Base-by-base conservation (phyloP, 2,113 vertebrate species). In the Arvicanthis niloticus region DNA sequence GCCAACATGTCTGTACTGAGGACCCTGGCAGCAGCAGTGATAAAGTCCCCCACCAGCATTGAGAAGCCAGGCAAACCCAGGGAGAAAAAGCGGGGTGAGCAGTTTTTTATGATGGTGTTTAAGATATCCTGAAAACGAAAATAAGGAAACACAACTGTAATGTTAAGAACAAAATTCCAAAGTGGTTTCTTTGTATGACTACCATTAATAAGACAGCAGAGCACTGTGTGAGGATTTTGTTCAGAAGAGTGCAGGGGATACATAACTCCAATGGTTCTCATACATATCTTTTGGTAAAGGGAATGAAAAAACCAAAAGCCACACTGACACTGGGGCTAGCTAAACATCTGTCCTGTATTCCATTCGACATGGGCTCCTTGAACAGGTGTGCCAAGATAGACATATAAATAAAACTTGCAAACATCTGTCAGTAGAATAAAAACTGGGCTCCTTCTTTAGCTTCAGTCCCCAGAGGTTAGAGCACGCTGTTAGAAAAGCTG, bases 41-140 rank as follows among this genome's bases (percentile, higher is more conserved):
- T 99, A 98, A 99, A 99, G 98, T 99, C 99, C 94, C 99, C 98
- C 5, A 99, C 96, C 91, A 99, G 98, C 99, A 99, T 99, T 0
- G 99, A 99, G 98, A 99, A 99, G 88, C 99, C 99, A 7, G 99
- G 99, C 90, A 99, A 98, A 65, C 99, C 99, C 95, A 99, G 98
- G 98, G 99, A 99, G 98, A 99, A 99, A 98, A 99, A 99, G 37
- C 99, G 99, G 0, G 99, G 99, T 0, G 99, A 99, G 97, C 99
- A 99, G 98, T 99, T 99, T 95, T 98, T 99, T 97, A 99, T 98
- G 93, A 99, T 98, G 0, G 99, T 99, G 97, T 99, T 99, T 93
- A 99, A 97, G 97, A 99, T 98, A 98, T 99, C 99, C 99, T 99
- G 98, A 78, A 98, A 37, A 34, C 21, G 10, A 51, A 90, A 19